Conservation (phyloP, 2,797 vertebrate species). For the Erethizon dorsatum region DNA sequence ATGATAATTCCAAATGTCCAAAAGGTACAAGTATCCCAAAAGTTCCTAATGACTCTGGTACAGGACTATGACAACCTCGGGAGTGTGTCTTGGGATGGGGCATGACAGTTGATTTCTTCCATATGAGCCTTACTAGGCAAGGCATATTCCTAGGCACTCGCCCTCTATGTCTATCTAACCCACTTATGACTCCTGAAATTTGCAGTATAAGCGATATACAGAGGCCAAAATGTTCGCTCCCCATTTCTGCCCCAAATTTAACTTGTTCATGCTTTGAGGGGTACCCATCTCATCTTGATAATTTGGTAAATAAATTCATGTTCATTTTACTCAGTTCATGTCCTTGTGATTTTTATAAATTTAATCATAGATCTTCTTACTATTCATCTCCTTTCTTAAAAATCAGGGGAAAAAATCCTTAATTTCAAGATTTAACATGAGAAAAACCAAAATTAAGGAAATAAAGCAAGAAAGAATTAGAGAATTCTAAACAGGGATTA, state of each 20-base stretch:
- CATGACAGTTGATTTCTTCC: neutral
- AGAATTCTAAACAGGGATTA: neutral
- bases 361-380: constrained; percentile 17
- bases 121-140: neutral
- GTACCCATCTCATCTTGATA: neutral
- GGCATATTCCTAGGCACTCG: neutral
- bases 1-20: constrained; percentile 25
- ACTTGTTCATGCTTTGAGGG: neutral
- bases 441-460: constrained; percentile 45
- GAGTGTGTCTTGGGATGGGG: neutral
- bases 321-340: constrained; percentile 38
- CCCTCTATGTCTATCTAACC: neutral
- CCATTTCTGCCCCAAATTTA: constrained; percentile 41
- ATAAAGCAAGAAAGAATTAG: neutral
- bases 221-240: neutral
- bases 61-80: neutral
- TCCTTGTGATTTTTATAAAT: constrained; percentile 51
- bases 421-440: constrained; percentile 57
- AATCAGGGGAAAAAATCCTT: constrained; percentile 25
- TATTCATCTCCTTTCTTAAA: constrained; percentile 34
- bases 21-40: neutral
- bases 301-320: neutral
- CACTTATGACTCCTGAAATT: neutral
- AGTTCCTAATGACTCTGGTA: neutral
- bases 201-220: neutral